Evolutionary conservation across 1,140 invertebrate genomes (phyloP).

Genomic region (Rhizoglyphus robini): DNA sequence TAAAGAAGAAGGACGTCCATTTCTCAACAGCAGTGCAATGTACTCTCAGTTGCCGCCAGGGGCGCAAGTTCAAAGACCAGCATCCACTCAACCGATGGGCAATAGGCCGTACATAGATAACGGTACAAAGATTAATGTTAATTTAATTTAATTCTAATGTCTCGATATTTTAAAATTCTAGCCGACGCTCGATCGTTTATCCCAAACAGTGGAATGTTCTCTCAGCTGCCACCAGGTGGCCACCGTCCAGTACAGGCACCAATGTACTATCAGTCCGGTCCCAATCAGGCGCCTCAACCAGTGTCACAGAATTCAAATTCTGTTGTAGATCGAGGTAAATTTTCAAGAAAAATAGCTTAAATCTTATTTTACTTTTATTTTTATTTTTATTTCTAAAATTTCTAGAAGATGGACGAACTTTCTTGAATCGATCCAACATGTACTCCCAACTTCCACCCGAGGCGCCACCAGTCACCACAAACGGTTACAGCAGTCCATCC

Average conservation of each 20-base stretch:
- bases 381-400: not conserved
- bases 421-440: not conserved
- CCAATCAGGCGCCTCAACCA: not conserved
- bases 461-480: not conserved
- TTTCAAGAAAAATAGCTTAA: not conserved
- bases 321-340: not conserved
- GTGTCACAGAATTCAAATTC: not conserved
- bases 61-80: not conserved
- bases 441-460: not conserved
- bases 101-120: not conserved
- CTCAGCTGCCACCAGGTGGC: not conserved
- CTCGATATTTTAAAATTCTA: not conserved
- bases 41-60: conserved; percentile 15
- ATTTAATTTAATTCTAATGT: not conserved
- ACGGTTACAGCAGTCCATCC: not conserved
- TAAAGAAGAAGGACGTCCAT: conserved; percentile 2
- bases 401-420: not conserved
- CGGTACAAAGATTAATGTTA: not conserved
- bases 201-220: not conserved
- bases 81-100: not conserved
- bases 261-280: too few species aligned
- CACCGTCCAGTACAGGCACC: too few species aligned
- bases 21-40: not conserved
- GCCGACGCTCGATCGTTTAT: not conserved
- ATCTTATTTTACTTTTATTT: not conserved